Percentiles rank a stretch among this genome's conserved stretches.
Evolutionary conservation across 2,113 vertebrate genomes (phyloP).

Genomic region (Oreochromis spilurus): DNA sequence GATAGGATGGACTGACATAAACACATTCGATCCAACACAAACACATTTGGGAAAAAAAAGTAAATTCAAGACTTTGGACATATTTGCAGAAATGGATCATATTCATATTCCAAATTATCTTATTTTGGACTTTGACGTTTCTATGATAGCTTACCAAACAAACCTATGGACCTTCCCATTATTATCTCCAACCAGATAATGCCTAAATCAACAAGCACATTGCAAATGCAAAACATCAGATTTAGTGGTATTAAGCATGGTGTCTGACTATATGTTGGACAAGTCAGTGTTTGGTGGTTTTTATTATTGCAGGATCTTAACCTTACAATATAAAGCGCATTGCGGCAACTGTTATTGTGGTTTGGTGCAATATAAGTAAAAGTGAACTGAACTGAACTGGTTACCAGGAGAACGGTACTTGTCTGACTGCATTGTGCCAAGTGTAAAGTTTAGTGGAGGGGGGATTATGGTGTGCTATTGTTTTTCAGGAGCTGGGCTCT

Average conservation of each 20-base stretch:
- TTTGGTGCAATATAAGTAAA: not conserved
- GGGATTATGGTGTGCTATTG: accelerated
- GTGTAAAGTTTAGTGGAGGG: accelerated
- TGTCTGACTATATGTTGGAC: not conserved
- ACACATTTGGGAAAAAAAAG: not conserved
- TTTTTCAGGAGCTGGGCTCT: not conserved
- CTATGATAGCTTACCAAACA: not conserved
- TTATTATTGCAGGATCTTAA: not conserved
- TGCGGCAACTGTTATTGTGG: not conserved
- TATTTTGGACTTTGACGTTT: not conserved
- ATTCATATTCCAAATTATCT: not conserved
- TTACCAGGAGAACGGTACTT: not conserved
- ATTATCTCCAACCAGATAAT: not conserved
- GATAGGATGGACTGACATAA: not conserved
- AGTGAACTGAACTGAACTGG: not conserved
- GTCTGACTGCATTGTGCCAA: not conserved
- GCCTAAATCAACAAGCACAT: not conserved
- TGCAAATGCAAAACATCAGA: not conserved
- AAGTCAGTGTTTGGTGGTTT: not conserved
- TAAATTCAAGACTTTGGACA: accelerated
- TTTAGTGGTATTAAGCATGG: not conserved
- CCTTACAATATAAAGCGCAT: not conserved
- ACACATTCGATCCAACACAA: not conserved
- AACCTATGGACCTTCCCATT: not conserved
- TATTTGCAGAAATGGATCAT: not conserved